These are phyloP conservation scores for Bucorvus abyssinicus DNA, from an alignment of 2,797 vertebrate species.

Conservation along the genomic window DNA sequence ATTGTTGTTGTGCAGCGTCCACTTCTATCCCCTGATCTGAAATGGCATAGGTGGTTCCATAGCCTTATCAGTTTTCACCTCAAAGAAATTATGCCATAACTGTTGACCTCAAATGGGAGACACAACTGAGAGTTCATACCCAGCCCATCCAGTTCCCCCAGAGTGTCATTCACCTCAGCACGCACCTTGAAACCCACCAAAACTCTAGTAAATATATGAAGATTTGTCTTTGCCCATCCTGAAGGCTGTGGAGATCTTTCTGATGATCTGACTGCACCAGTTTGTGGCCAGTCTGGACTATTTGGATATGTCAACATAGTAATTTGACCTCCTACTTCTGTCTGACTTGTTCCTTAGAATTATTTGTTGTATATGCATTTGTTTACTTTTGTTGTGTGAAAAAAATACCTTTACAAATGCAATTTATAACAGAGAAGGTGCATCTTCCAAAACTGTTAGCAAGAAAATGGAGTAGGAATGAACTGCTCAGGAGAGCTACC, in stretches of 20 bases:
- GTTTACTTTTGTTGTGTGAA: not conserved
- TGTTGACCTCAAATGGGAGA: not conserved
- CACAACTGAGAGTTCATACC: not conserved
- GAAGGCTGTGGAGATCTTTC: not conserved
- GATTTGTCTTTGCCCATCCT: not conserved
- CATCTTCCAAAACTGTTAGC: too few relatives aligned
- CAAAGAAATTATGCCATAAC: not conserved
- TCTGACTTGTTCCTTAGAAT: not conserved
- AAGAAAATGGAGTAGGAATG: not conserved
- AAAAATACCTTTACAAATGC: not conserved
- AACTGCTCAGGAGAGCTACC: not conserved
- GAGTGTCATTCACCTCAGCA: not conserved
- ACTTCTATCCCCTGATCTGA: not conserved
- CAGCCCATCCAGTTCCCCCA: not conserved
- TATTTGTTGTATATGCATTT: not conserved
- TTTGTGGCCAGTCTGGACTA: not conserved
- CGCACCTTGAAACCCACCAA: not conserved
- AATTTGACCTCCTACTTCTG: not conserved
- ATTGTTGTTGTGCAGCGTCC: not conserved
- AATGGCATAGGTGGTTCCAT: not conserved
- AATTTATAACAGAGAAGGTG: not conserved
- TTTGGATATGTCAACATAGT: not conserved
- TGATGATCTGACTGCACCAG: not conserved
- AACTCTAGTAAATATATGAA: not conserved
- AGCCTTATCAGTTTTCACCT: not conserved